Conservation (phyloP, 2,113 vertebrate species). For the Macaca nemestrina region DNA sequence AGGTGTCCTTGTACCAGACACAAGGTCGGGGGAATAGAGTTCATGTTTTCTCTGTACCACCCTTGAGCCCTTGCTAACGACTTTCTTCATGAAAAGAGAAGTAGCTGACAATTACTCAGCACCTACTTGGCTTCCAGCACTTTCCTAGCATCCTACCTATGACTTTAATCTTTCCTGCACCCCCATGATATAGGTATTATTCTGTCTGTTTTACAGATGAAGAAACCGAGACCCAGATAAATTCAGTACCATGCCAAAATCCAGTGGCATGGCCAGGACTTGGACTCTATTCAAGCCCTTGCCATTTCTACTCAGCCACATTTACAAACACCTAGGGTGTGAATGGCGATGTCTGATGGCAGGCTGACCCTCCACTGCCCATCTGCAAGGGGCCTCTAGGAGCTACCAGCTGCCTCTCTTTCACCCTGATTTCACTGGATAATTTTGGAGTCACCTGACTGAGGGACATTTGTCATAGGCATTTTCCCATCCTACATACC, state of each 20-base stretch:
- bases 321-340: neutral
- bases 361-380: fast-evolving
- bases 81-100: neutral
- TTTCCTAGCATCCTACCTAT: neutral
- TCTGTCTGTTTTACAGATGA: neutral
- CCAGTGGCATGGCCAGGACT: neutral
- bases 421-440: neutral
- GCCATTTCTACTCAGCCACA: neutral
- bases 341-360: neutral
- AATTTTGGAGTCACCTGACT: neutral
- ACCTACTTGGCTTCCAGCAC: neutral
- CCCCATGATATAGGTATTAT: neutral
- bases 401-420: neutral
- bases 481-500: neutral
- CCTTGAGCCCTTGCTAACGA: neutral
- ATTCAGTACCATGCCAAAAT: neutral
- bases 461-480: neutral
- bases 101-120: neutral
- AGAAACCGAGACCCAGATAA: neutral
- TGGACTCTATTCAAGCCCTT: neutral
- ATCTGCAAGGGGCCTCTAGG: neutral
- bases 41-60: neutral
- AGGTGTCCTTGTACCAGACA: neutral
- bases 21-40: fast-evolving
- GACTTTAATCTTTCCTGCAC: neutral